Evolutionary conservation across 2,888 invertebrate species (phyloP).

Genomic region (Drosophila neotestacea): DNA sequence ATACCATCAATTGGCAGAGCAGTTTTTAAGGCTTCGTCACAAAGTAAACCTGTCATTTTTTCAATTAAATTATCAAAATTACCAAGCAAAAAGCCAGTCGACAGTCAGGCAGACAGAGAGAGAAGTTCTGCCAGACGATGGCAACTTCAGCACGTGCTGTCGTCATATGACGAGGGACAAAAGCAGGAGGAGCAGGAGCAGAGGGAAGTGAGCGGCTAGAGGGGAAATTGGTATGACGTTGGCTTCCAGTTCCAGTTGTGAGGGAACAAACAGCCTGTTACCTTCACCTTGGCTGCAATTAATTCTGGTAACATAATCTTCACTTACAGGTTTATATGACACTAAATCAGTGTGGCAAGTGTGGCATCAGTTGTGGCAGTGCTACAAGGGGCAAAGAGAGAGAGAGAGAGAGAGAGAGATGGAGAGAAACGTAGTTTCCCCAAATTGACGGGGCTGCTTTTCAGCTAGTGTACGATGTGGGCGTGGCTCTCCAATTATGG

Average conservation of each 20-base stretch:
- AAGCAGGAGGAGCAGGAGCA: constrained; percentile 15
- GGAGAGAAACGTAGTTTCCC: constrained; percentile 7
- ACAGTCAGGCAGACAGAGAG: constrained; percentile 5
- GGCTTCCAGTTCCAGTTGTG: constrained; percentile 24
- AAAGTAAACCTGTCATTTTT: constrained; percentile 67
- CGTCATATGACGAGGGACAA: constrained; percentile 24
- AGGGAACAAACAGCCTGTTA: constrained; percentile 48
- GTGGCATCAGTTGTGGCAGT: constrained; percentile 35
- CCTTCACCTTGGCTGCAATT: constrained; percentile 80
- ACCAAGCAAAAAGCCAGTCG: constrained; percentile 44
- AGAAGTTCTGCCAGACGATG: constrained; percentile 26
- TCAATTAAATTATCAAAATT: constrained; percentile 78
- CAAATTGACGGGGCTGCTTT: constrained; percentile 23
- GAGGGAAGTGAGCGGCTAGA: neutral
- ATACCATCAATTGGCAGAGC: constrained; percentile 38
- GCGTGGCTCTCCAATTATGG: constrained; percentile 43
- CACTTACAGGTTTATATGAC: constrained; percentile 81
- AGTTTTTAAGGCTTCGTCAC: constrained; percentile 65
- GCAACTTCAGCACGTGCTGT: constrained; percentile 77
- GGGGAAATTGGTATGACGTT: neutral
- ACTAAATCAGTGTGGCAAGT: constrained; percentile 77
- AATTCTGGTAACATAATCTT: constrained; percentile 82
- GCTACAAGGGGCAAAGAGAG: neutral
- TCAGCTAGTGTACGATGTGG: constrained; percentile 34
- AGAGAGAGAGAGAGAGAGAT: too few species aligned